phyloP scores from a whole-genome alignment of 1,140 invertebrate species.

The Anastatus disparis region DNA sequence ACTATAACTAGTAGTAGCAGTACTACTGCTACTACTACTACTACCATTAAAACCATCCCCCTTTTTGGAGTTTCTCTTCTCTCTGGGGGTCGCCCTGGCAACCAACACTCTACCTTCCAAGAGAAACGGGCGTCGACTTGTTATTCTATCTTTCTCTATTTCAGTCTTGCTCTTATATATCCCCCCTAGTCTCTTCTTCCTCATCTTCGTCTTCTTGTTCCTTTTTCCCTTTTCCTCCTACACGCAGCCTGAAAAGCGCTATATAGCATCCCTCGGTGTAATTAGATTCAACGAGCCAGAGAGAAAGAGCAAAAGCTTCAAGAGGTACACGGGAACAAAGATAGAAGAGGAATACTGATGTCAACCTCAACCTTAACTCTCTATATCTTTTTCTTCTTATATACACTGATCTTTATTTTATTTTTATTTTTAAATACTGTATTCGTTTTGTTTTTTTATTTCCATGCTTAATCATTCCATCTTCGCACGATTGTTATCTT shows the following conservation, averaged over 20 bases:
- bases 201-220: slow-evolving; percentile 10
- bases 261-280: slow-evolving; percentile 53
- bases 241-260: slow-evolving; percentile 37
- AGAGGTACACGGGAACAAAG: background rate
- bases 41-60: no score
- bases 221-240: slow-evolving; percentile 4
- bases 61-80: no score
- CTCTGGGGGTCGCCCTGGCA: slow-evolving; percentile 60
- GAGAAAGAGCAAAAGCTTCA: slow-evolving; percentile 41
- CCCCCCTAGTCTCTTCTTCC: no score
- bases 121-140: slow-evolving; percentile 12
- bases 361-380: background rate
- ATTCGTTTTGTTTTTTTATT: no score
- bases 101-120: slow-evolving; percentile 45
- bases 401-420: no score
- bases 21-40: no score
- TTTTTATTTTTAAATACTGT: no score
- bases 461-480: no score
- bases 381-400: background rate
- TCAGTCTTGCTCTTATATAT: no score
- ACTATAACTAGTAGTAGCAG: no score
- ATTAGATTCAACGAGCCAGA: slow-evolving; percentile 58
- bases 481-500: background rate
- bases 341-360: slow-evolving; percentile 40
- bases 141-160: background rate